Percentiles rank a stretch among this genome's conserved stretches.
Conservation (phyloP, 2,113 vertebrate genomes). For the Pseudorectes ferrugineus region DNA sequence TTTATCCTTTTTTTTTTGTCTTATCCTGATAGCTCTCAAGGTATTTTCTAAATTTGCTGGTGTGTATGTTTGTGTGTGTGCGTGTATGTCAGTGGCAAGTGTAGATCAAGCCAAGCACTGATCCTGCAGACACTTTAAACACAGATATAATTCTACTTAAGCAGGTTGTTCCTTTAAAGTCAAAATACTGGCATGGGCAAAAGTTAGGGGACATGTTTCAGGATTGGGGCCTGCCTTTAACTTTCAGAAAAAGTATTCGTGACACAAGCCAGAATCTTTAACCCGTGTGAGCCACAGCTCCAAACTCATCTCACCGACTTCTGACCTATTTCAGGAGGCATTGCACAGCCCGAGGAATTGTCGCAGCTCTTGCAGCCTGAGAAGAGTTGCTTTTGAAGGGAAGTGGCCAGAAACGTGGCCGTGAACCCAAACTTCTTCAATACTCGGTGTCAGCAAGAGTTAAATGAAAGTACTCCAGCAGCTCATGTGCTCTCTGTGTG, state of each 20-base stretch:
- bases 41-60: neutral
- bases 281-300: neutral
- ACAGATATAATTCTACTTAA: conserved; percentile 9
- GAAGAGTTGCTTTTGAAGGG: neutral
- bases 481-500: conserved; percentile 56
- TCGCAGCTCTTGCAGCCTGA: rapidly evolving
- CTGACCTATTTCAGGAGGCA: neutral
- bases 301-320: neutral
- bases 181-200: conserved; percentile 12
- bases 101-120: neutral
- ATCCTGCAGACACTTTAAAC: neutral
- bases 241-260: conserved; percentile 19
- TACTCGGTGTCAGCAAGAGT: neutral
- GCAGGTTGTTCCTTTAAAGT: conserved; percentile 38
- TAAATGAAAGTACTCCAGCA: conserved; percentile 22
- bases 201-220: conserved; percentile 1
- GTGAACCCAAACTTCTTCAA: neutral
- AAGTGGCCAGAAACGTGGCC: rapidly evolving
- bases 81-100: neutral
- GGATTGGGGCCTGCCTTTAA: conserved; percentile 2
- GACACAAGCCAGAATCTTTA: conserved; percentile 41
- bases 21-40: neutral
- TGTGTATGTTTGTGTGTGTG: neutral
- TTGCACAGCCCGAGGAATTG: neutral
- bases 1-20: neutral